Conservation (phyloP, 1,140 invertebrate genomes). For the Drosophila rufa region DNA sequence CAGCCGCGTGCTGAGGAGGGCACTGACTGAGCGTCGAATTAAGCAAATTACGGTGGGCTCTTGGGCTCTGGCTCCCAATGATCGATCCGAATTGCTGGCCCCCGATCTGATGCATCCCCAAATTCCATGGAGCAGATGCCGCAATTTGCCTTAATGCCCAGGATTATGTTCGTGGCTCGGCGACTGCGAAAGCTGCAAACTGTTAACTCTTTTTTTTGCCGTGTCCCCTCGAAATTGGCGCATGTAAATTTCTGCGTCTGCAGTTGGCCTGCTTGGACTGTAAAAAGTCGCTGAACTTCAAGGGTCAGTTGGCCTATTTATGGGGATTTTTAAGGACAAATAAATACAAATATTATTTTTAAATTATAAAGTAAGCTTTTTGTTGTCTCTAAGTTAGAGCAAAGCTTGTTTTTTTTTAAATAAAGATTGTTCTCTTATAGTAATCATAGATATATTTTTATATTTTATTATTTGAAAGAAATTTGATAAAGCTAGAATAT, state of each 20-base stretch:
- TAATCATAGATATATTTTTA: no score
- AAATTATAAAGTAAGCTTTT: no score
- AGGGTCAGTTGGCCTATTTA: constrained; percentile 14
- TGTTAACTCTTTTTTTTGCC: constrained; percentile 74
- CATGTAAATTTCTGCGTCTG: constrained; percentile 69
- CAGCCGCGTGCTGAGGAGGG: constrained; percentile 69
- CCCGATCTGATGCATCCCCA: not conserved
- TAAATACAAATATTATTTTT: no score
- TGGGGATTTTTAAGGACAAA: not conserved
- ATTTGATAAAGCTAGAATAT: not conserved
- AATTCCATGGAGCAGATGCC: constrained; percentile 37
- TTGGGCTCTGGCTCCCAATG: constrained; percentile 53
- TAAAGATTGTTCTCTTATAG: no score
- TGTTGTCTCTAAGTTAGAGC: no score
- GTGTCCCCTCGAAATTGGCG: constrained; percentile 64
- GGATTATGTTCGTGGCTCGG: constrained; percentile 65
- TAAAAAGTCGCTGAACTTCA: constrained; percentile 2
- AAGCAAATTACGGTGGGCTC: constrained; percentile 74
- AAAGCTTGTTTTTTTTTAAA: no score
- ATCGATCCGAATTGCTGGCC: constrained; percentile 39
- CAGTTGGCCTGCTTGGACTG: not conserved
- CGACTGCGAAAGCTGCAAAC: constrained; percentile 64
- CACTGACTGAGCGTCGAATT: constrained; percentile 69
- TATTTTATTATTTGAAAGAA: not conserved
- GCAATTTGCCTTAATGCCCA: constrained; percentile 80